Conservation (phyloP, 2,888 invertebrate genomes). For the Dendrolimus pini region DNA sequence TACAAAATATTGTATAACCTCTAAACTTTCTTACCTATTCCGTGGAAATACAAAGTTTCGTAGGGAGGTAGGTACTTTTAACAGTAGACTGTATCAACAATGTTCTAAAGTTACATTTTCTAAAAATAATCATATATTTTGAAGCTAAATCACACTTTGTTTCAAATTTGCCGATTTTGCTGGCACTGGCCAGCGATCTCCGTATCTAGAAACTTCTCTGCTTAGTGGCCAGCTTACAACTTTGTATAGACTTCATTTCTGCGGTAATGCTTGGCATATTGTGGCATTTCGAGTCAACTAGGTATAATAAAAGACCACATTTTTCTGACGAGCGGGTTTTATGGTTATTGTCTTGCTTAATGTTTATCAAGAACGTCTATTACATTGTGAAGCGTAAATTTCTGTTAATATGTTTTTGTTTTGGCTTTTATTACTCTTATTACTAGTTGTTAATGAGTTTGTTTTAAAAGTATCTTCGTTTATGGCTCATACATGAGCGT, state of each 20-base stretch:
- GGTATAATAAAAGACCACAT: slow-evolving; percentile 29
- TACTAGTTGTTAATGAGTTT: background rate
- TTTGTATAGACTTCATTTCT: slow-evolving; percentile 33
- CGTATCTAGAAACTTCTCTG: slow-evolving; percentile 11
- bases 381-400: slow-evolving; percentile 15
- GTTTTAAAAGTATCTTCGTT: background rate
- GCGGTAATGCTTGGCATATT: slow-evolving; percentile 28
- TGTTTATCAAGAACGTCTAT: slow-evolving; percentile 4
- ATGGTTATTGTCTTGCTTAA: slow-evolving; percentile 25
- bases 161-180: background rate
- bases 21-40: no score
- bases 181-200: slow-evolving; percentile 2
- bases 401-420: background rate
- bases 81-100: no score
- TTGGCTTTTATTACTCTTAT: background rate
- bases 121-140: no score
- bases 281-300: slow-evolving; percentile 22
- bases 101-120: no score
- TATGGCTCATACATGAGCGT: no score
- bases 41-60: no score
- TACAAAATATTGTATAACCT: no score
- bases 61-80: no score
- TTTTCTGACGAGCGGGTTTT: slow-evolving; percentile 25
- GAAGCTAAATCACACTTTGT: background rate
- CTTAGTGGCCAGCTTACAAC: slow-evolving; percentile 23